Evolutionary conservation across 1,140 invertebrate genomes (phyloP).

Genomic region (Orussus abietinus): DNA sequence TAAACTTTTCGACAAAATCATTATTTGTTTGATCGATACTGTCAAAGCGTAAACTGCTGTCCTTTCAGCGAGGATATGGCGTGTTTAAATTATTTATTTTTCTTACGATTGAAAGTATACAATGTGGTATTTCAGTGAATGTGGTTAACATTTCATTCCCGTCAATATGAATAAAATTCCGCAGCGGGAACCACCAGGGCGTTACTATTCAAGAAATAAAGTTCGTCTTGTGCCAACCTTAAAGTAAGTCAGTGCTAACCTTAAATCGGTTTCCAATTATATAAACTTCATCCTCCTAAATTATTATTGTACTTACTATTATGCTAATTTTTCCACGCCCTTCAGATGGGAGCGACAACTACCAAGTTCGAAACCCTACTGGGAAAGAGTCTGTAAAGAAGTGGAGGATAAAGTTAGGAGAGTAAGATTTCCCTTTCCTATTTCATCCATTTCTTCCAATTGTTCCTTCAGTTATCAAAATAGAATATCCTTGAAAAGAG

Average conservation of each 20-base stretch:
- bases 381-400: constrained; percentile 25
- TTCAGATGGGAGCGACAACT: constrained; percentile 33
- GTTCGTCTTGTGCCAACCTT: neutral
- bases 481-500: neutral
- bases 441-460: neutral
- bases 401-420: constrained; percentile 20
- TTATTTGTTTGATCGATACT: constrained; percentile 19
- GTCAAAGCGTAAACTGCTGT: neutral
- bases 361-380: constrained; percentile 21
- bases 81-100: too few relatives aligned
- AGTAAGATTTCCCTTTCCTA: constrained; percentile 28
- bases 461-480: constrained; percentile 3
- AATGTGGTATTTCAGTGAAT: too few relatives aligned
- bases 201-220: neutral
- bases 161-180: constrained; percentile 1
- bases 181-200: neutral
- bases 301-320: too few relatives aligned
- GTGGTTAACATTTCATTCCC: too few relatives aligned
- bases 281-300: too few relatives aligned
- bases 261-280: too few relatives aligned
- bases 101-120: too few relatives aligned
- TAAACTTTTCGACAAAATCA: too few relatives aligned
- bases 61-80: neutral
- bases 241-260: neutral
- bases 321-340: too few relatives aligned